Evolutionary conservation across 1,140 invertebrate species (phyloP).

Genomic region (Laupala kohalensis): DNA sequence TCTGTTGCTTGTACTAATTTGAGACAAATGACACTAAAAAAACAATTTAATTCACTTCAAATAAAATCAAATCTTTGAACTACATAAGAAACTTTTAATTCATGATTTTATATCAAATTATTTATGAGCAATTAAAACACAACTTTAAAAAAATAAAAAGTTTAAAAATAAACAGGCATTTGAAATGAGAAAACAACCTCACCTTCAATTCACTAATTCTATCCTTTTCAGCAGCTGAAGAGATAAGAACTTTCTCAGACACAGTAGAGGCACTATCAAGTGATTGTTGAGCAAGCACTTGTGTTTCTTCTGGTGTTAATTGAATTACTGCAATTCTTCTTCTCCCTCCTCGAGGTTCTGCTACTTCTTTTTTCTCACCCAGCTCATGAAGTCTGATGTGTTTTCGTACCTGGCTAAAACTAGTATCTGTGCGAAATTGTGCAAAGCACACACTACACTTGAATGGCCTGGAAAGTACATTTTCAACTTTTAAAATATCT

Average conservation of each 20-base stretch:
- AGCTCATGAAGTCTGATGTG: conserved; percentile 31
- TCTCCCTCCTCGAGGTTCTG: conserved; percentile 6
- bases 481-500: background rate
- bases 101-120: too few relatives aligned
- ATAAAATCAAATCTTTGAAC: too few relatives aligned
- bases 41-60: too few relatives aligned
- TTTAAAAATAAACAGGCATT: background rate
- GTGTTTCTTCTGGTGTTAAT: conserved; percentile 26
- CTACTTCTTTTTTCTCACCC: conserved; percentile 14
- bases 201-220: conserved; percentile 21
- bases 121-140: background rate
- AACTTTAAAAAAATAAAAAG: background rate
- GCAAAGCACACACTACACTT: conserved; percentile 32
- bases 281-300: conserved; percentile 21
- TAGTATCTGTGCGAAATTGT: conserved; percentile 31
- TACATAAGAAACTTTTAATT: too few relatives aligned
- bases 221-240: conserved; percentile 27
- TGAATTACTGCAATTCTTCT: conserved; percentile 19
- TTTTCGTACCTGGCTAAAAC: conserved; percentile 29
- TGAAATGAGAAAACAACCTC: background rate
- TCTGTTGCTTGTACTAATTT: too few relatives aligned
- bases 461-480: conserved; percentile 20
- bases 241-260: conserved; percentile 37
- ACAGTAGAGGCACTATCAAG: conserved; percentile 25
- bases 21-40: too few relatives aligned